Percentiles rank a stretch among this genome's conserved stretches.
Evolutionary conservation across 2,113 vertebrate genomes (phyloP).

Genomic region (Hyla sarda): DNA sequence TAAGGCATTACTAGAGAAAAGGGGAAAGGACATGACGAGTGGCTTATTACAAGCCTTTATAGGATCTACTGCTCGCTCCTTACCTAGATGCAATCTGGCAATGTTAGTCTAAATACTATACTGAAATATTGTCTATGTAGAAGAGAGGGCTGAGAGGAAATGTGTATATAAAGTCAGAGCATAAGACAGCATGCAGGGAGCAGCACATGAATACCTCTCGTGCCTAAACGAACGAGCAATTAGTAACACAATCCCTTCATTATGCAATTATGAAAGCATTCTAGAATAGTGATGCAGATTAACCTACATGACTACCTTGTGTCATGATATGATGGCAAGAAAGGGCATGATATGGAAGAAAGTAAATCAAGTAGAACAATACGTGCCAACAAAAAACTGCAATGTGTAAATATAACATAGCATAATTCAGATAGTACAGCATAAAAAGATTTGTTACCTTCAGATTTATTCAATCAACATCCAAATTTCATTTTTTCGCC

Average conservation of each 20-base stretch:
- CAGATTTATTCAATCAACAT: slow-evolving; percentile 86
- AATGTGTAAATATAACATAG: slow-evolving; percentile 70
- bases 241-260: not conserved
- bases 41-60: not conserved
- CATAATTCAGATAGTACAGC: slow-evolving; percentile 69
- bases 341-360: not conserved
- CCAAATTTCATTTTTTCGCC: slow-evolving; percentile 88
- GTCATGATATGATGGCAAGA: slow-evolving; percentile 57
- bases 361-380: slow-evolving; percentile 63
- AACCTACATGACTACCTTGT: slow-evolving; percentile 50
- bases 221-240: not conserved
- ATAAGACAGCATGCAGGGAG: not conserved
- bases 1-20: not conserved
- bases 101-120: not conserved
- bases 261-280: slow-evolving; percentile 24
- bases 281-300: slow-evolving; percentile 13
- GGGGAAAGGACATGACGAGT: not conserved
- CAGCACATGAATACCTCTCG: not conserved
- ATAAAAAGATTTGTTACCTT: slow-evolving; percentile 83
- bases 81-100: not conserved
- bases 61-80: not conserved
- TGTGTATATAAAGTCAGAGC: not conserved
- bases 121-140: not conserved
- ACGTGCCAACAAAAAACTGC: slow-evolving; percentile 66
- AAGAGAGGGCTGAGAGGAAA: not conserved